phyloP scores from a whole-genome alignment of 92 coral and sea anemone species.

The Scolanthus callimorphus region DNA sequence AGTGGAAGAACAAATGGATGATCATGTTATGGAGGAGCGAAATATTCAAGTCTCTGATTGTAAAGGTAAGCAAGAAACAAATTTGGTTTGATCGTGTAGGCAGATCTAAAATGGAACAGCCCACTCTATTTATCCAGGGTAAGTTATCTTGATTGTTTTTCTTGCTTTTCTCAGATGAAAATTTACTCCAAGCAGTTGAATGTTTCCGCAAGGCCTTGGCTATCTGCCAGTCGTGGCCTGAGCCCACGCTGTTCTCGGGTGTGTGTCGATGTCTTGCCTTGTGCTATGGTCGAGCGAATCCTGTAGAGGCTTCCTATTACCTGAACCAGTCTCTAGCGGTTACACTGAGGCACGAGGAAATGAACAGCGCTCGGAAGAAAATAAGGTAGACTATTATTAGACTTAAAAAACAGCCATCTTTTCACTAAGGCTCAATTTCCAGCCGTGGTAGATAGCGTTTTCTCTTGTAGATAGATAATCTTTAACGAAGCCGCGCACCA shows the following conservation, averaged over 20 bases:
- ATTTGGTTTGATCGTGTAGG: too few species aligned
- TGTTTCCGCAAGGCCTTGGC: constrained; percentile 61
- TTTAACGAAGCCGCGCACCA: too few species aligned
- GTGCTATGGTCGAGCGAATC: constrained; percentile 65
- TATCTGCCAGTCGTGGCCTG: constrained; percentile 61
- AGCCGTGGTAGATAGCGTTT: too few species aligned
- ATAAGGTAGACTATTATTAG: too few species aligned
- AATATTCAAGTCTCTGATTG: not conserved
- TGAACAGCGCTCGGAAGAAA: constrained; percentile 73
- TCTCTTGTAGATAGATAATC: too few species aligned
- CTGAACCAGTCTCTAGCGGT: constrained; percentile 64
- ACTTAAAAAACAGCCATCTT: too few species aligned
- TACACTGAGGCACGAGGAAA: constrained; percentile 82
- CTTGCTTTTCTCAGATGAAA: constrained; percentile 12
- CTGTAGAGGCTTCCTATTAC: constrained; percentile 57
- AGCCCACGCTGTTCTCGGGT: constrained; percentile 64
- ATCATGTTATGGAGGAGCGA: not conserved
- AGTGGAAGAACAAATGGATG: not conserved
- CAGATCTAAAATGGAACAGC: too few species aligned
- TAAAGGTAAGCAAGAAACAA: not conserved
- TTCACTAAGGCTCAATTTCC: too few species aligned
- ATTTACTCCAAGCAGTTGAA: constrained; percentile 39
- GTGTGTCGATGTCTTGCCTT: constrained; percentile 72
- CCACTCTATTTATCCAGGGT: too few species aligned
- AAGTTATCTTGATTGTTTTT: too few species aligned